Evolutionary conservation across 2,113 vertebrate species (phyloP).

Genomic region (Phycodurus eques): DNA sequence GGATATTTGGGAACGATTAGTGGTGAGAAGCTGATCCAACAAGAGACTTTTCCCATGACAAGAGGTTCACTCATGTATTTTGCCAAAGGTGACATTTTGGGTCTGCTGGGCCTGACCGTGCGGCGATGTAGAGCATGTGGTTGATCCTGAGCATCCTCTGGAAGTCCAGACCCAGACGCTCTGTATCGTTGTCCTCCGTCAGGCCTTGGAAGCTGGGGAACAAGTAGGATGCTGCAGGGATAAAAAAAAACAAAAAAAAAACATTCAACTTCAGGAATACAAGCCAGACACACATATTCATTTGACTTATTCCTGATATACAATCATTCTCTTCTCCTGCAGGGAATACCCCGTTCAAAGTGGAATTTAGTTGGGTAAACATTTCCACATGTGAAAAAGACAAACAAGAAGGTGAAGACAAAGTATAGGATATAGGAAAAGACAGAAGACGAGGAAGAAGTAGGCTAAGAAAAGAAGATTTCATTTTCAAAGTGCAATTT

Average conservation of each 20-base stretch:
- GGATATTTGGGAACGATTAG: not conserved
- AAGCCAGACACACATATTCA: not conserved
- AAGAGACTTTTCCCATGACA: not conserved
- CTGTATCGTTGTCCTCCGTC: constrained; percentile 79
- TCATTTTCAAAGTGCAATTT: not conserved
- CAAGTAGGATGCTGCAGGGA: constrained; percentile 71
- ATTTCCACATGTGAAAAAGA: too few species aligned
- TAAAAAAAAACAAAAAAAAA: not conserved
- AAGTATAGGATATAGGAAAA: not conserved
- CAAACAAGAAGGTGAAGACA: not conserved
- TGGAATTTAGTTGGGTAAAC: not conserved
- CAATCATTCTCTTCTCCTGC: too few species aligned
- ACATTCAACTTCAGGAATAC: not conserved
- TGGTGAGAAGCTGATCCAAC: not conserved
- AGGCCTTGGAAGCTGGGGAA: constrained; percentile 85
- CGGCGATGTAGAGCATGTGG: constrained; percentile 85
- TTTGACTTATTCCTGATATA: not conserved
- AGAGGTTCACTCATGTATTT: not conserved
- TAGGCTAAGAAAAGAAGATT: too few species aligned
- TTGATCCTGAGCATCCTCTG: constrained; percentile 89
- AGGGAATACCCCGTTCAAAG: too few species aligned
- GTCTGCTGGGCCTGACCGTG: constrained; percentile 75
- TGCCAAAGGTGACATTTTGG: too few species aligned
- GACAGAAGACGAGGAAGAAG: not conserved
- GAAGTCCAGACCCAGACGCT: constrained; percentile 85